These are phyloP conservation scores for Corythoichthys haematopterus DNA, from an alignment of 2,113 vertebrate genomes.

Conservation along the genomic window DNA sequence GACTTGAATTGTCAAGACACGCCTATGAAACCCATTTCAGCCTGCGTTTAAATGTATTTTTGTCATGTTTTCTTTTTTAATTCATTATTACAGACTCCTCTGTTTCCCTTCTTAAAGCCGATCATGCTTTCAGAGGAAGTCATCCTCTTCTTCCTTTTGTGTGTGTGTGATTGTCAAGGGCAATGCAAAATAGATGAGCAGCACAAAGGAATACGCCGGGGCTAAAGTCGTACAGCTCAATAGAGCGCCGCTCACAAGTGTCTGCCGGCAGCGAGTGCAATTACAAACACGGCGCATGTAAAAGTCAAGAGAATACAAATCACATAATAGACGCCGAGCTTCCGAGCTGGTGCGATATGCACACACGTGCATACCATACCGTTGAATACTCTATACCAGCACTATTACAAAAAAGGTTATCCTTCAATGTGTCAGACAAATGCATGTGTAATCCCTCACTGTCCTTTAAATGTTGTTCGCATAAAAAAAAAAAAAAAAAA, in stretches of 20 bases:
- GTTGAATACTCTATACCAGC: conserved; percentile 1
- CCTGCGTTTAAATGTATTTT: conserved; percentile 54
- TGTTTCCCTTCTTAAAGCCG: conserved; percentile 45
- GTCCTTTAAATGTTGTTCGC: conserved; percentile 24
- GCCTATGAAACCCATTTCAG: conserved; percentile 30
- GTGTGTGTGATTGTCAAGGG: conserved; percentile 68
- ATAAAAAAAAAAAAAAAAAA: neutral
- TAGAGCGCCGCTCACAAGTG: conserved; percentile 49
- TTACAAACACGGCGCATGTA: conserved; percentile 63
- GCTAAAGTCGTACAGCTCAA: conserved; percentile 52
- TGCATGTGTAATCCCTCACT: conserved; percentile 16
- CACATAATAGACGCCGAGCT: conserved; percentile 44
- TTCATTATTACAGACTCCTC: conserved; percentile 36
- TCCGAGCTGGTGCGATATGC: neutral
- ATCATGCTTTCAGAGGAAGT: conserved; percentile 53
- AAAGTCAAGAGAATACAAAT: conserved; percentile 71
- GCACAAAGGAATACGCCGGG: conserved; percentile 42
- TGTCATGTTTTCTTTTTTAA: conserved; percentile 29
- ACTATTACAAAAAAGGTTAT: neutral
- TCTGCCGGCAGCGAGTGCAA: conserved; percentile 59
- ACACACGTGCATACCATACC: conserved; percentile 6
- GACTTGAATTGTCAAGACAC: conserved; percentile 32
- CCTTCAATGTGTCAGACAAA: neutral
- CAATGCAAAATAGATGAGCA: conserved; percentile 56
- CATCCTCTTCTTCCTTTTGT: conserved; percentile 18